These are phyloP conservation scores for Congeria kusceri DNA, from an alignment of 2,888 invertebrate genomes.

Conservation along the genomic window DNA sequence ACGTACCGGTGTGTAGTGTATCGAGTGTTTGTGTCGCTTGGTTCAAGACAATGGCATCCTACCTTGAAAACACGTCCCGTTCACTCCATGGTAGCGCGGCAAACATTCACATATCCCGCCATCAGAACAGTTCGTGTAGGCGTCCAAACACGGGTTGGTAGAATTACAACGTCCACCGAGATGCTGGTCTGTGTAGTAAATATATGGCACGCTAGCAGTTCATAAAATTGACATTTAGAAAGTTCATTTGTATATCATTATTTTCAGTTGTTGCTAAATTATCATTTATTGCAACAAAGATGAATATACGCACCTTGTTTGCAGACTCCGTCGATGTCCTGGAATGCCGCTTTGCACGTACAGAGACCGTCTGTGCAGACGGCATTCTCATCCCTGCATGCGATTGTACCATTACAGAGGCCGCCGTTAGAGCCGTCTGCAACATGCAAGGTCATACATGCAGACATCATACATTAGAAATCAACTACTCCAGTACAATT, in stretches of 20 bases:
- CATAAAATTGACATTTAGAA: too few relatives aligned
- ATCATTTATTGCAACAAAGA: too few relatives aligned
- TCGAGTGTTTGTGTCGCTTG: too few relatives aligned
- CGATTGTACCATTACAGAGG: neutral
- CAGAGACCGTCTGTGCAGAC: conserved; percentile 35
- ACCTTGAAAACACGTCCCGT: conserved; percentile 25
- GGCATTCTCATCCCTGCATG: conserved; percentile 28
- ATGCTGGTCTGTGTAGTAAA: conserved; percentile 9
- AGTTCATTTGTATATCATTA: too few relatives aligned
- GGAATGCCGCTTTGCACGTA: conserved; percentile 31
- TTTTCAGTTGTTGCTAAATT: too few relatives aligned
- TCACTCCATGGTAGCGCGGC: neutral
- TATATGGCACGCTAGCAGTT: too few relatives aligned
- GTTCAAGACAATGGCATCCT: too few relatives aligned
- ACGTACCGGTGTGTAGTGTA: too few relatives aligned
- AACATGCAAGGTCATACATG: too few relatives aligned
- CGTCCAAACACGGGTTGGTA: neutral
- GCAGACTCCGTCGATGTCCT: conserved; percentile 16
- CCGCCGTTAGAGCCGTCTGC: conserved; percentile 11
- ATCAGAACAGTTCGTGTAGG: conserved; percentile 12
- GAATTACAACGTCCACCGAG: conserved; percentile 21
- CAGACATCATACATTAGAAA: too few relatives aligned
- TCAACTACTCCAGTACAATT: too few relatives aligned
- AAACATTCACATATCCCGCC: conserved; percentile 18
- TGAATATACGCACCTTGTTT: neutral